These are phyloP conservation scores for Perizoma affinitatum DNA, from an alignment of 2,888 invertebrate species.

Conservation along the genomic window DNA sequence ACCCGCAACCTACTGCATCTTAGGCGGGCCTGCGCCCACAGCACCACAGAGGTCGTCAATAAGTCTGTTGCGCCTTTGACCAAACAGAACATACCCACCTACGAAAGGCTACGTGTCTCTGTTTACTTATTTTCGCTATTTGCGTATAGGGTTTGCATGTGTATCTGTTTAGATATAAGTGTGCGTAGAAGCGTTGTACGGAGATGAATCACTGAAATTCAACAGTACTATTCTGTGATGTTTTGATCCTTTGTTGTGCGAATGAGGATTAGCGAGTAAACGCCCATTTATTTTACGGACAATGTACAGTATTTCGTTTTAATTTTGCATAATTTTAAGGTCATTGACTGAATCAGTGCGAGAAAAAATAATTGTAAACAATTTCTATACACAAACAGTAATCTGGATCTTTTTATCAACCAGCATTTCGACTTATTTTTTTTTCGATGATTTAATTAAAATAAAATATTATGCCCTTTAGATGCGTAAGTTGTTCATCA, in stretches of 20 bases:
- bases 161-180: neutral
- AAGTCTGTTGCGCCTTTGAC: no score
- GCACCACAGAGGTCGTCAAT: no score
- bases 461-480: no score
- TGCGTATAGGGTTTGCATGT: no score
- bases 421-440: no score
- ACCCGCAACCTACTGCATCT: no score
- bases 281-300: slow-evolving; percentile 46
- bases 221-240: slow-evolving; percentile 1
- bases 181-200: slow-evolving; percentile 11
- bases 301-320: slow-evolving; percentile 44
- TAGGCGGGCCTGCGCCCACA: no score
- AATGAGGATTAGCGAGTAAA: slow-evolving; percentile 49
- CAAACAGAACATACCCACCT: no score
- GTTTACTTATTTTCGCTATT: no score
- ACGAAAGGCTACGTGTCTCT: no score
- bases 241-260: slow-evolving; percentile 41
- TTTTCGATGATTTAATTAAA: no score
- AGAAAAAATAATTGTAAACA: neutral
- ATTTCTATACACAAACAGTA: neutral
- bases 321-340: slow-evolving; percentile 27
- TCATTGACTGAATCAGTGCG: neutral
- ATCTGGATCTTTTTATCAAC: no score
- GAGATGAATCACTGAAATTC: slow-evolving; percentile 14
- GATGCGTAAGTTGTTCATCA: neutral